Conservation (phyloP, 2,113 vertebrate species). For the Clarias magur region DNA sequence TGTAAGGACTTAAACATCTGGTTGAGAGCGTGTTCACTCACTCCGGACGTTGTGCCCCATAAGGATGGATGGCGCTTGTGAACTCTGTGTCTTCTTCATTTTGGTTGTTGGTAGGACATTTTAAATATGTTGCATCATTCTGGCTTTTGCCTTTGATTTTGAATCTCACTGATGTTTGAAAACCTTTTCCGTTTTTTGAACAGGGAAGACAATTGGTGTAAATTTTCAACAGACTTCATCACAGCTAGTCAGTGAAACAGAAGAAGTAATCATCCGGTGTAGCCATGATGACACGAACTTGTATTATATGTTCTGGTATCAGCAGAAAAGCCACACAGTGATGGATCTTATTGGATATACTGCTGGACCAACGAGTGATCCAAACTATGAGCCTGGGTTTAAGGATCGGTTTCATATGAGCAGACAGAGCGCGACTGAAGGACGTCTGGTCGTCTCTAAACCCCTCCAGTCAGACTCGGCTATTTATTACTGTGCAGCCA, state of each 20-base stretch:
- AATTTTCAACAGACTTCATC: constrained; percentile 29
- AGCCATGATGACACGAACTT: constrained; percentile 29
- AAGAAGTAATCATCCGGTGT: constrained; percentile 12
- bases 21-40: neutral
- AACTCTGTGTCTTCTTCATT: constrained; percentile 25
- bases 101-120: constrained; percentile 13
- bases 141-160: neutral
- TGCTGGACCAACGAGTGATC: neutral
- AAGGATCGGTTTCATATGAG: constrained; percentile 44
- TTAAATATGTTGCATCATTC: neutral
- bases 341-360: constrained; percentile 36
- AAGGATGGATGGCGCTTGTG: constrained; percentile 18
- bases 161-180: neutral
- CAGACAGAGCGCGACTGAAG: neutral
- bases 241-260: neutral
- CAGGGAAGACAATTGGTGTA: constrained; percentile 28
- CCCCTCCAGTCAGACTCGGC: constrained; percentile 53
- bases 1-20: neutral
- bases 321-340: constrained; percentile 18
- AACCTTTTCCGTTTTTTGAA: neutral
- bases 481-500: constrained; percentile 69
- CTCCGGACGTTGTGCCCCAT: neutral
- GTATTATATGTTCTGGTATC: constrained; percentile 40
- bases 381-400: constrained; percentile 13
- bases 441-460: constrained; percentile 45